These are phyloP conservation scores for Drosophila leonis DNA, from an alignment of 2,888 invertebrate genomes.

Conservation along the genomic window DNA sequence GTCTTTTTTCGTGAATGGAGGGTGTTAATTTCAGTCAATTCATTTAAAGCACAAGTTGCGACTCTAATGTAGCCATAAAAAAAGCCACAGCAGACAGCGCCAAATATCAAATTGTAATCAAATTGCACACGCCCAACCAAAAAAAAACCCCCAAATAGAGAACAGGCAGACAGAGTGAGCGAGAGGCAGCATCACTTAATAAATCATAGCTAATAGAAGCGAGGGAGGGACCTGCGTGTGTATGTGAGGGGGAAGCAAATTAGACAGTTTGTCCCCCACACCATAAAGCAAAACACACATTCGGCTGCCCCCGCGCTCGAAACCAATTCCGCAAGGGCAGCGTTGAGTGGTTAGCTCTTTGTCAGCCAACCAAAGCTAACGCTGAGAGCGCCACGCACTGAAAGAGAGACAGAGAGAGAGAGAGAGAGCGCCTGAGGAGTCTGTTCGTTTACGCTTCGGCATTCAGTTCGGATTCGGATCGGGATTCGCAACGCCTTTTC, in stretches of 20 bases:
- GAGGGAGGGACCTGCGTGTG: not conserved
- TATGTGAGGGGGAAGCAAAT: conserved; percentile 40
- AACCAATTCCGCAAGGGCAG: conserved; percentile 42
- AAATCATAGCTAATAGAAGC: conserved; percentile 68
- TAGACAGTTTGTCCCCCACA: conserved; percentile 50
- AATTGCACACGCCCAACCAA: conserved; percentile 45
- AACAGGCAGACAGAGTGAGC: conserved; percentile 9
- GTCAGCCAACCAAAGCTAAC: conserved; percentile 65
- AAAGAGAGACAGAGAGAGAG: not conserved
- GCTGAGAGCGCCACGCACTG: conserved; percentile 16
- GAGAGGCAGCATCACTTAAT: conserved; percentile 69
- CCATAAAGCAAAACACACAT: conserved; percentile 15
- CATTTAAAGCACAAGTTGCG: conserved; percentile 56
- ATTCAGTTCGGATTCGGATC: conserved; percentile 30
- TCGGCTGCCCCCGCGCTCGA: conserved; percentile 2
- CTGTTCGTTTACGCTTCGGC: conserved; percentile 32
- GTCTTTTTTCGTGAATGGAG: not conserved
- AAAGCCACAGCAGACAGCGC: conserved; percentile 50
- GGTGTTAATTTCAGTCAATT: conserved; percentile 44
- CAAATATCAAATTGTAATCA: conserved; percentile 69
- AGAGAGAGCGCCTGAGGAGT: conserved; percentile 18
- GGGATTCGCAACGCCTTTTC: conserved; percentile 51
- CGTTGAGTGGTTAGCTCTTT: conserved; percentile 72
- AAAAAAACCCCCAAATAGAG: not conserved
- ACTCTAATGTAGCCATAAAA: conserved; percentile 74